A percentile compares a stretch with the other conserved stretches of the same genome.
phyloP scores from a whole-genome alignment of 2,888 invertebrate species.

The Calliopum simillimum region DNA sequence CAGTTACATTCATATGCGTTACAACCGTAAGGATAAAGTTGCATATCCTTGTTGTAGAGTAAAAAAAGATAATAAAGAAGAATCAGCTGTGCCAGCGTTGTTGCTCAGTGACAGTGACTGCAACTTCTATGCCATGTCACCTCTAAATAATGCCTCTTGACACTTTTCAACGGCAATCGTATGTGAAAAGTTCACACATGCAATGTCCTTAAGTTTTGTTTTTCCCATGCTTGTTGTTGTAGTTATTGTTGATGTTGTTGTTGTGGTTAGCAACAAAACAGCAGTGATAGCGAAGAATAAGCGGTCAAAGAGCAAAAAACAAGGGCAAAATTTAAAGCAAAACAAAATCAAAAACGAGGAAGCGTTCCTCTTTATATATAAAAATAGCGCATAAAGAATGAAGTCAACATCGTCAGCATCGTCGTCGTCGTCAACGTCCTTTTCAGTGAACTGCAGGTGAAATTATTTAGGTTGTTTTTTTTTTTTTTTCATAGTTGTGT shows the following conservation, averaged over 20 bases:
- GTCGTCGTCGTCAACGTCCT: background rate
- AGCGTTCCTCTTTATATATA: no score
- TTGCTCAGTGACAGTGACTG: background rate
- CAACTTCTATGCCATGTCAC: constrained; percentile 49
- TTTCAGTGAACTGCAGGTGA: constrained; percentile 27
- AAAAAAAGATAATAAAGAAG: no score
- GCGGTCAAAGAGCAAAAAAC: background rate
- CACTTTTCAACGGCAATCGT: constrained; percentile 63
- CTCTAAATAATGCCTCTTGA: constrained; percentile 62
- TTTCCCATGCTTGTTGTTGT: no score
- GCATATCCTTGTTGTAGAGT: no score
- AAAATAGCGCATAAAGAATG: background rate
- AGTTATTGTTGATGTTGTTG: constrained; percentile 46
- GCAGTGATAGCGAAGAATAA: background rate
- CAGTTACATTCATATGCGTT: no score
- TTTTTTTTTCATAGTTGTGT: constrained; percentile 12
- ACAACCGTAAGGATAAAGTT: no score
- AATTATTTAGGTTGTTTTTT: constrained; percentile 15
- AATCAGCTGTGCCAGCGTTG: no score
- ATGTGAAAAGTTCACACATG: constrained; percentile 60
- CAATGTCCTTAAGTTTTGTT: constrained; percentile 52
- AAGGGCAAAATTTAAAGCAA: background rate
- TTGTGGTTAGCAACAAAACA: constrained; percentile 48
- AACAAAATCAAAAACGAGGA: background rate
- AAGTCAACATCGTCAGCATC: background rate